phyloP scores from a whole-genome alignment of 2,113 vertebrate species.

The Nycticorax nycticorax region DNA sequence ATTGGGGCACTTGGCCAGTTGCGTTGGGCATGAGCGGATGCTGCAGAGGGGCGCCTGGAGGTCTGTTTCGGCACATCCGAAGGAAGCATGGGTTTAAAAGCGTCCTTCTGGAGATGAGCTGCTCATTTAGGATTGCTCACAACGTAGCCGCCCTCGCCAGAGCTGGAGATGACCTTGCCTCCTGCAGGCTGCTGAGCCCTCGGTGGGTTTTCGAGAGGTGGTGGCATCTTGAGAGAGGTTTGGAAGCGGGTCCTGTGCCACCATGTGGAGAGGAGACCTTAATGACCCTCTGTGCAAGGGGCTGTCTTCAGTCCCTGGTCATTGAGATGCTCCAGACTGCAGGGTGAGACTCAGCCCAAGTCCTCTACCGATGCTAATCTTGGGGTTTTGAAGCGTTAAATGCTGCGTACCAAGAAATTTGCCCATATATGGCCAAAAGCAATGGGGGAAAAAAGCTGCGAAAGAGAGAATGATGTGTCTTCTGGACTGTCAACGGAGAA shows the following conservation, averaged over 20 bases:
- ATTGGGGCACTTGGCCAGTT: neutral
- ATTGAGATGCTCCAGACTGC: neutral
- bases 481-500: neutral
- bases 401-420: fast-evolving
- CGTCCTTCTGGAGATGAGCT: neutral
- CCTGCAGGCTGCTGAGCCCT: neutral
- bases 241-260: neutral
- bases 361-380: neutral
- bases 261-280: neutral
- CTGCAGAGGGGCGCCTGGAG: neutral
- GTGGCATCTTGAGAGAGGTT: neutral
- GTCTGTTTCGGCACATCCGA: fast-evolving
- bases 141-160: too few species aligned
- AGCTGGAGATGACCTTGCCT: neutral
- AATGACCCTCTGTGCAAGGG: neutral
- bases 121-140: neutral
- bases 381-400: neutral
- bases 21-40: neutral
- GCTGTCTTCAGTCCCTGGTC: neutral
- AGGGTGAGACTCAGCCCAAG: neutral
- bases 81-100: neutral
- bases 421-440: neutral
- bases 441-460: neutral
- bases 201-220: neutral
- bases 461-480: neutral